Conservation (phyloP, 2,888 invertebrate genomes). For the Orthosia cruda region DNA sequence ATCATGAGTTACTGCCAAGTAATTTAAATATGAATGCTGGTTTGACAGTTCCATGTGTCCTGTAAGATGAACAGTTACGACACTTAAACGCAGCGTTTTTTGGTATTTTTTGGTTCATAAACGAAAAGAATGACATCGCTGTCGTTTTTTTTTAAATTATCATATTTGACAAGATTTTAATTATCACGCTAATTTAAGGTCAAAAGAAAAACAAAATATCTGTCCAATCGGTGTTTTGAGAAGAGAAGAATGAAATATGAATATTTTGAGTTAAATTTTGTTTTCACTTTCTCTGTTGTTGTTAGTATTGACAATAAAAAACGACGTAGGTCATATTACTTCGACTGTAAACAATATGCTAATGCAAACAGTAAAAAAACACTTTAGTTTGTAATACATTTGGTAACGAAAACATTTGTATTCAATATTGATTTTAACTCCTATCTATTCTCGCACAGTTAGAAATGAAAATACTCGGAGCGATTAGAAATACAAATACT, state of each 20-base stretch:
- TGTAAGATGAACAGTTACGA: constrained; percentile 72
- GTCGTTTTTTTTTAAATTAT: constrained; percentile 9
- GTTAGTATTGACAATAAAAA: constrained; percentile 15
- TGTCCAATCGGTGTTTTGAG: not conserved
- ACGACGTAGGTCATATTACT: not conserved
- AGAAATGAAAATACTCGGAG: not conserved
- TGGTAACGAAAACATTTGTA: not conserved
- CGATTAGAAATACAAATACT: not conserved
- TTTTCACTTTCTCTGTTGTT: constrained; percentile 2
- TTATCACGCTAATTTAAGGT: constrained; percentile 25
- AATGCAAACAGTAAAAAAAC: constrained; percentile 16
- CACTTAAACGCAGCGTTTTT: constrained; percentile 4
- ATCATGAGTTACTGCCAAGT: constrained; percentile 88
- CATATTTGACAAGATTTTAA: constrained; percentile 31
- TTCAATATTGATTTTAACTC: constrained; percentile 1
- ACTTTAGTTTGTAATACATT: constrained; percentile 3
- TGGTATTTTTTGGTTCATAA: not conserved
- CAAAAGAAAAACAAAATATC: constrained; percentile 27
- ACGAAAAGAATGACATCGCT: not conserved
- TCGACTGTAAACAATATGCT: constrained; percentile 30
- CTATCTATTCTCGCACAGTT: not conserved
- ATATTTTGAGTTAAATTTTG: constrained; percentile 8
- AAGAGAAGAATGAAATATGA: constrained; percentile 15
- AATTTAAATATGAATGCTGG: constrained; percentile 88
- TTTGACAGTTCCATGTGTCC: constrained; percentile 84